A percentile compares a stretch with the other conserved stretches of the same genome.
These are phyloP conservation scores for Acleris literana DNA, from an alignment of 2,888 invertebrate genomes.

Conservation along the genomic window DNA sequence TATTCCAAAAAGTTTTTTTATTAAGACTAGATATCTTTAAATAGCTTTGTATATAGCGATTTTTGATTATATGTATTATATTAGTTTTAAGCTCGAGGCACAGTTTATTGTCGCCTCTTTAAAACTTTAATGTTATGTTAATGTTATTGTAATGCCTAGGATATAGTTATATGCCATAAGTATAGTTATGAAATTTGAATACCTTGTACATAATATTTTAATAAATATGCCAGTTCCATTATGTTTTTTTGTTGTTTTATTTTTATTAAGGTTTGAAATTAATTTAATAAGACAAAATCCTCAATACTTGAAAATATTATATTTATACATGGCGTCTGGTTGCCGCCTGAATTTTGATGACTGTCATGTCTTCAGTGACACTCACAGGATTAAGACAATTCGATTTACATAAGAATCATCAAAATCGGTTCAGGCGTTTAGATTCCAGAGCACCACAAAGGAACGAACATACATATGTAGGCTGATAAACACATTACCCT, in stretches of 20 bases:
- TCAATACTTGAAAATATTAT: too few species aligned
- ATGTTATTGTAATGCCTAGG: constrained; percentile 11
- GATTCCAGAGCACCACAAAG: too few species aligned
- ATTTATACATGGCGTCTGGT: too few species aligned
- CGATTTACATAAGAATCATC: too few species aligned
- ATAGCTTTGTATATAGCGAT: constrained; percentile 32
- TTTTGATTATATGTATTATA: constrained; percentile 30
- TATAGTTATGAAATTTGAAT: constrained; percentile 51
- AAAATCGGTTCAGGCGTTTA: too few species aligned
- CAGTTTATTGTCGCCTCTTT: constrained; percentile 1
- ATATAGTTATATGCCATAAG: constrained; percentile 57
- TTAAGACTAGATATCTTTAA: constrained; percentile 22
- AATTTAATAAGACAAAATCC: too few species aligned
- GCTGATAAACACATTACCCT: too few species aligned
- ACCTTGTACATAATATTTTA: constrained; percentile 68
- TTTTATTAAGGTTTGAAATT: constrained; percentile 6
- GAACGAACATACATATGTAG: too few species aligned
- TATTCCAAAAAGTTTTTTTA: constrained; percentile 37
- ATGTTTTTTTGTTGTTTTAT: constrained; percentile 50
- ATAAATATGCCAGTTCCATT: constrained; percentile 68
- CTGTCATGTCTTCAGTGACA: too few species aligned
- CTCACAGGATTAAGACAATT: too few species aligned
- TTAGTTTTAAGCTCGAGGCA: constrained; percentile 1
- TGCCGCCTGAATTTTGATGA: too few species aligned
- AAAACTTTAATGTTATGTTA: constrained; percentile 26